Conservation (phyloP, 2,888 invertebrate species). For the Megastigmus dorsalis region DNA sequence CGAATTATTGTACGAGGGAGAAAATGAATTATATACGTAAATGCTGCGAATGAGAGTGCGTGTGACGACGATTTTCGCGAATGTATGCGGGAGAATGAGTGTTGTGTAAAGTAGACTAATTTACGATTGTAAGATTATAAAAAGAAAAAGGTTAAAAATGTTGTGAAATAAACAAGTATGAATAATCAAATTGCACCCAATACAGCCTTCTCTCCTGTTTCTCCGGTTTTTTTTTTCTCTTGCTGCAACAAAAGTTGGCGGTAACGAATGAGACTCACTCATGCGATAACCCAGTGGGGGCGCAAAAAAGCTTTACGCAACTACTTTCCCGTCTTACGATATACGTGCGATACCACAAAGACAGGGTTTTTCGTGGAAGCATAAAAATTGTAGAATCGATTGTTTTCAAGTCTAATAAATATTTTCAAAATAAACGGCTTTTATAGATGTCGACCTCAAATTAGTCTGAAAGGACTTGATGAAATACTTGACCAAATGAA, state of each 20-base stretch:
- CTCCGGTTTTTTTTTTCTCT: too few species aligned
- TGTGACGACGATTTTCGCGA: neutral
- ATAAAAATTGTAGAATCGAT: neutral
- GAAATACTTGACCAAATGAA: too few species aligned
- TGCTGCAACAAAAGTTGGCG: too few species aligned
- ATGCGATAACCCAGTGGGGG: conserved; percentile 16
- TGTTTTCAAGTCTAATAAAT: too few species aligned
- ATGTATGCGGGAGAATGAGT: neutral
- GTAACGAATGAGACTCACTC: conserved; percentile 4
- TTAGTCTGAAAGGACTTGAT: too few species aligned
- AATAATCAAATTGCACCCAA: neutral
- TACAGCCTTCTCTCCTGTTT: conserved; percentile 7
- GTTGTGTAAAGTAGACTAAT: neutral
- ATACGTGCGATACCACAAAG: neutral
- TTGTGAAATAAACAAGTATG: conserved; percentile 26
- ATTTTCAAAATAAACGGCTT: too few species aligned
- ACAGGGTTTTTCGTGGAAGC: neutral
- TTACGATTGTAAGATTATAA: conserved; percentile 12
- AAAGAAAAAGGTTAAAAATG: neutral
- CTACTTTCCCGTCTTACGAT: conserved; percentile 32
- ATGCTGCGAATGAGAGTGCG: neutral
- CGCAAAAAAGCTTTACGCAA: conserved; percentile 34
- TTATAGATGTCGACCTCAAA: too few species aligned
- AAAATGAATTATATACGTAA: neutral
- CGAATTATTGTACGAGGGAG: too few species aligned